A percentile compares a stretch with the other conserved stretches of the same genome.
Conservation (phyloP, 2,113 vertebrate genomes). For the Parotia lawesii region DNA sequence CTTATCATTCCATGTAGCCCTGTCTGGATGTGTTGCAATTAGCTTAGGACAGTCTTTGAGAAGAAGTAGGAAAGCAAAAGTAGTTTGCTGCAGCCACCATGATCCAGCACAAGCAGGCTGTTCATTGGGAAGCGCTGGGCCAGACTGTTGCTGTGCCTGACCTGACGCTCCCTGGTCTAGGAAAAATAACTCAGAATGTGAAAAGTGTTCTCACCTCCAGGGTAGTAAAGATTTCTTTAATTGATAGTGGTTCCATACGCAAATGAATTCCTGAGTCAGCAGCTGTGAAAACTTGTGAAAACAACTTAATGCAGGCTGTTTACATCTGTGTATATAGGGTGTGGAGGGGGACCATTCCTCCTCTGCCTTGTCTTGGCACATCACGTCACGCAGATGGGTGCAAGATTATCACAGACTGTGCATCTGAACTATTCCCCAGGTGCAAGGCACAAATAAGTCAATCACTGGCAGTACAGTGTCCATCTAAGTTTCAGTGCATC, state of each 20-base stretch:
- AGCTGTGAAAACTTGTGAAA: neutral
- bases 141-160: neutral
- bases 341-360: neutral
- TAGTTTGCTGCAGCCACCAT: neutral
- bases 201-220: neutral
- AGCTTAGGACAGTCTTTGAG: neutral
- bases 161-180: neutral
- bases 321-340: neutral
- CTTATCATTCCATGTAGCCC: neutral
- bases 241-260: neutral
- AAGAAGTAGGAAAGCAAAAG: neutral
- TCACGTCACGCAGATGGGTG: neutral
- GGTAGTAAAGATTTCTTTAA: neutral
- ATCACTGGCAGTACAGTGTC: neutral
- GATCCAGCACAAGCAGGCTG: neutral
- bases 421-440: neutral
- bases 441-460: neutral
- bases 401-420: neutral
- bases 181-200: neutral
- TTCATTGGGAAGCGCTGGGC: neutral
- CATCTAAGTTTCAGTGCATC: neutral
- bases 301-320: neutral
- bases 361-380: neutral
- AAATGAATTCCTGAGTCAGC: neutral
- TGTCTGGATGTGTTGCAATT: neutral